Base-by-base conservation (phyloP, 2,113 vertebrate species). In the Alethe castanea region DNA sequence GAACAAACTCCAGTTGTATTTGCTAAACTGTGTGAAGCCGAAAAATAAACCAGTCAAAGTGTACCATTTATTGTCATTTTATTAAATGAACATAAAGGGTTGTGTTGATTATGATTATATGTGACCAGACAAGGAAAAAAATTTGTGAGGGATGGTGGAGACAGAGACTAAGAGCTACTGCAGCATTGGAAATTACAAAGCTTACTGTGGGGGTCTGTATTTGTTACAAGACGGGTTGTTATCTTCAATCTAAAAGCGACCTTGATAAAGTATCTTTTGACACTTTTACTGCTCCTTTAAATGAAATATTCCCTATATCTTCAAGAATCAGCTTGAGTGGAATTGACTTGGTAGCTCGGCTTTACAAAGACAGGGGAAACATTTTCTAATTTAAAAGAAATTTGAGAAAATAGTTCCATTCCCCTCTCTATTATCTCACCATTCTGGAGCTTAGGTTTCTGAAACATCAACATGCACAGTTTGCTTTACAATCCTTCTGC, bases 321-420 rank as follows among this genome's bases (percentile, higher is more conserved):
- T 96, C 95, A 79, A 92, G 86, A 96, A 95, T 96, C 97, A 91
- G 94, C 89, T 88, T 90, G 95, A 97, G 74, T 90, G 88, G 92
- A 97, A 97, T 96, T 96, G 97, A 97, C 96, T 97, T 77, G 0
- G 92, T 91, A 96, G 95, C 90, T 96, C 87, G 88, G 90, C 92
- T 86, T 95, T 70, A 91, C 91, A 96, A 95, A 97, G 96, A 93
- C 92, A 93, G 77, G 69, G 94, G 96, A 97, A 96, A 98, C 97
- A 97, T 97, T 98, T 98, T 97, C 96, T 98, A 98, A 98, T 98
- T 98, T 98, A 98, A 94, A 98, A 98, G 94, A 98, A 98, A 98
- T 98, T 98, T 98, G 97, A 97, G 98, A 96, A 98, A 98, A 98
- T 97, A 92, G 97, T 97, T 98, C 94, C 93, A 97, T 98, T 98